These are phyloP conservation scores for Eupsilia transversa DNA, from an alignment of 2,888 invertebrate species.

Conservation along the genomic window DNA sequence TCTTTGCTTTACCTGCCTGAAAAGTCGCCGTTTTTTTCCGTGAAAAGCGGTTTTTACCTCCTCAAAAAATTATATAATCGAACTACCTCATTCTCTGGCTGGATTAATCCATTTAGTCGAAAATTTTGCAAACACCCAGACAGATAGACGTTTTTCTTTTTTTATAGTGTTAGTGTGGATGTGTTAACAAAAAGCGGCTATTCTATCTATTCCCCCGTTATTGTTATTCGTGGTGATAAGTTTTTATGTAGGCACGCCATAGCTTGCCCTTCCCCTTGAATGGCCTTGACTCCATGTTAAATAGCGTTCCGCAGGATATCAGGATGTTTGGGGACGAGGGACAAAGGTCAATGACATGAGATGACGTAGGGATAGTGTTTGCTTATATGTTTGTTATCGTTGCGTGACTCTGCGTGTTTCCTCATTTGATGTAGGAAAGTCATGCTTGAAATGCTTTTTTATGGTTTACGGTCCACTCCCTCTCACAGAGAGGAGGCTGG, in stretches of 20 bases:
- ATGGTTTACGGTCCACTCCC: no score
- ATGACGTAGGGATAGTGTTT: constrained; percentile 29
- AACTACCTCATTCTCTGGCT: neutral
- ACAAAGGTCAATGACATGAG: constrained; percentile 59
- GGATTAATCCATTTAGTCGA: neutral
- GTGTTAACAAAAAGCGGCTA: constrained; percentile 61
- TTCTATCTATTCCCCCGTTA: constrained; percentile 52
- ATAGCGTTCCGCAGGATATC: constrained; percentile 54
- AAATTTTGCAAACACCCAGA: neutral
- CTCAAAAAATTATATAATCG: neutral
- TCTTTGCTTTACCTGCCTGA: neutral
- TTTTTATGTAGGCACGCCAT: constrained; percentile 68
- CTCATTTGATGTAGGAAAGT: neutral
- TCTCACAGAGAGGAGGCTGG: no score
- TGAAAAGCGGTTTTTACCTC: neutral
- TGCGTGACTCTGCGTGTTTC: neutral
- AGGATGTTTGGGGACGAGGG: constrained; percentile 45
- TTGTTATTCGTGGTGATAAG: constrained; percentile 68
- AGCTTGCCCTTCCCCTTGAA: constrained; percentile 68
- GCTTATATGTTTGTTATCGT: constrained; percentile 37
- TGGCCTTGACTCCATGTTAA: constrained; percentile 68
- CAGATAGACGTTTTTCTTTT: neutral
- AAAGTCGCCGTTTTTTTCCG: neutral
- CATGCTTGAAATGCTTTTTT: no score
- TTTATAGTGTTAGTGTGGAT: constrained; percentile 7